Base-by-base conservation (phyloP, 2,888 invertebrate genomes). In the Eudasyphora cyanicolor region DNA sequence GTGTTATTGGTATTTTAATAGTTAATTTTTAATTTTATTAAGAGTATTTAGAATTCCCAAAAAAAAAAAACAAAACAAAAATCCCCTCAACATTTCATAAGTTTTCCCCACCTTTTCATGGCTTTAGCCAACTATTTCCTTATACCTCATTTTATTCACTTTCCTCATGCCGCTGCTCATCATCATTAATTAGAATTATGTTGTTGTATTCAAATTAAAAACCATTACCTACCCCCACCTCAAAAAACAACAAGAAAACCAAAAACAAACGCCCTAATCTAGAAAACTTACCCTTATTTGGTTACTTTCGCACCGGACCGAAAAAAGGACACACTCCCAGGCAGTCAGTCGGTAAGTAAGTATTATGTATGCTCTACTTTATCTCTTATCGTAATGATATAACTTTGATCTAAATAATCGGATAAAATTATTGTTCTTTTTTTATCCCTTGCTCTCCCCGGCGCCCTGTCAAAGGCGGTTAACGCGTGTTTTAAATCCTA, bases 361-460 rank as follows among this genome's bases (percentile, higher is more conserved):
- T 8, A 12, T 14, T 45, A 45, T n/a, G n/a, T 49, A 35, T 76
- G 79, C 64, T 74, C 27, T 75, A 77, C 69, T 70, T 70, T 70
- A 38, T 73, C 42, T 76, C 74, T 81, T 57, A 81, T 84, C 81
- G 84, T 79, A 84, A 81, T 81, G 78, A 81, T 73, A 79, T 81
- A 76, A 81, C 73, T 81, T 84, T 84, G 76, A 81, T 84, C 87
- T 85, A 85, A 86, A 88, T 90, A 90, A 90, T 90, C 90, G 89
- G 89, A 88, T 90, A 88, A 90, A 88, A 87, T 89, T 90, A 89
- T 90, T 90, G 90, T 82, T 87, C 86, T 79, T 86, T 86, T 86
- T 77, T 57, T 35, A n/a, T 29, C 2, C 24, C 27, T 71, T 45
- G 38, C 21, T 45, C 24, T 29, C 32, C 7, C 4, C 51, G 17